Conservation (phyloP, 1,140 invertebrate species). For the Dendrolimus punctatus region DNA sequence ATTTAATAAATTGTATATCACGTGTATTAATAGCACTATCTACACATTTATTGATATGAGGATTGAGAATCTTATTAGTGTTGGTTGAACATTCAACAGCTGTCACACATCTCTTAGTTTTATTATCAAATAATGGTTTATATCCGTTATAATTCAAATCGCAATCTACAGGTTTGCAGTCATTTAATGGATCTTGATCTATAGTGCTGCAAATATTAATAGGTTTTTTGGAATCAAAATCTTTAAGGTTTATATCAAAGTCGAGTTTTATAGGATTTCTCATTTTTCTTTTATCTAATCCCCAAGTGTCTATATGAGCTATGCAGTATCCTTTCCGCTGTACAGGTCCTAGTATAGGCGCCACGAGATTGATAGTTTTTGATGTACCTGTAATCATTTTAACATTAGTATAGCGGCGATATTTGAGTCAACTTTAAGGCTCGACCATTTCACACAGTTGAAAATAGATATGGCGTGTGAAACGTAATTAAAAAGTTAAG, state of each 20-base stretch:
- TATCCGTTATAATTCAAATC: conserved; percentile 68
- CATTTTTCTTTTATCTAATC: conserved; percentile 16
- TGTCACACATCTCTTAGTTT: conserved; percentile 51
- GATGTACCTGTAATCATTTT: conserved; percentile 26
- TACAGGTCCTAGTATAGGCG: conserved; percentile 37
- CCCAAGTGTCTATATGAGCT: conserved; percentile 37
- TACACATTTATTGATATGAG: conserved; percentile 36
- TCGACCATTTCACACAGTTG: too few relatives aligned
- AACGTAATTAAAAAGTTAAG: too few relatives aligned
- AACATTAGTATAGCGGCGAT: too few relatives aligned
- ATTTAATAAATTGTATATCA: conserved; percentile 37
- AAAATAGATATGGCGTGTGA: too few relatives aligned
- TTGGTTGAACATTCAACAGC: conserved; percentile 55
- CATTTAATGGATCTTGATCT: conserved; percentile 68
- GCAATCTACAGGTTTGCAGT: conserved; percentile 71
- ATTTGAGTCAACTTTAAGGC: too few relatives aligned
- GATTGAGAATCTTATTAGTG: conserved; percentile 42
- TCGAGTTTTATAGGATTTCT: conserved; percentile 36
- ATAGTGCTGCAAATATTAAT: conserved; percentile 44
- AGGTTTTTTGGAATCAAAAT: conserved; percentile 8
- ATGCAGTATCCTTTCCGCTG: conserved; percentile 39
- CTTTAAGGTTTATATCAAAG: conserved; percentile 38
- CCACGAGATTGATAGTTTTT: conserved; percentile 35
- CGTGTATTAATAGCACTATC: conserved; percentile 22
- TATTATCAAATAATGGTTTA: conserved; percentile 54